Evolutionary conservation across 2,888 invertebrate species (phyloP).

Genomic region (Idaea dimidiata): DNA sequence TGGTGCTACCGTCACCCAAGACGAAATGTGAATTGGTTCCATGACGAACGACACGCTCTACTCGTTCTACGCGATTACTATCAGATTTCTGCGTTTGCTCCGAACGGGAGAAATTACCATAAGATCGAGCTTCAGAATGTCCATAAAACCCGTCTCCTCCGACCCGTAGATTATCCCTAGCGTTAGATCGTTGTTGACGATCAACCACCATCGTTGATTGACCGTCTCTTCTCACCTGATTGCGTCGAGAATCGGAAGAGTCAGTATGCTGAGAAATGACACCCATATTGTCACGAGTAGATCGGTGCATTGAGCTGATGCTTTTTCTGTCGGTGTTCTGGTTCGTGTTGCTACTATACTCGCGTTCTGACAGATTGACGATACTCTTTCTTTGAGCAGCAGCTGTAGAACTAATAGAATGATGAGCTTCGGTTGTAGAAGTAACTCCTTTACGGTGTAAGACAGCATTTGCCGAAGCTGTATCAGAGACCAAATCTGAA

Average conservation of each 20-base stretch:
- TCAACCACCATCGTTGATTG: slow-evolving; percentile 80
- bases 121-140: slow-evolving; percentile 85
- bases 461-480: slow-evolving; percentile 88
- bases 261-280: slow-evolving; percentile 78
- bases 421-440: slow-evolving; percentile 86
- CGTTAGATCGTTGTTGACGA: slow-evolving; percentile 82
- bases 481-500: slow-evolving; percentile 86
- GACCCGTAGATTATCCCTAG: slow-evolving; percentile 85
- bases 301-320: slow-evolving; percentile 89
- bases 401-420: slow-evolving; percentile 86
- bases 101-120: slow-evolving; percentile 83
- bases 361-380: slow-evolving; percentile 87
- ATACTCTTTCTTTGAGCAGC: slow-evolving; percentile 91
- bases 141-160: slow-evolving; percentile 89
- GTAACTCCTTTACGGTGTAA: slow-evolving; percentile 87
- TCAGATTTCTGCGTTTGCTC: slow-evolving; percentile 66
- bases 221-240: slow-evolving; percentile 69
- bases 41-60: slow-evolving; percentile 81
- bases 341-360: slow-evolving; percentile 83
- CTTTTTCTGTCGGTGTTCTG: slow-evolving; percentile 88
- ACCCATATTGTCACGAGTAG: slow-evolving; percentile 78
- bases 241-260: slow-evolving; percentile 54
- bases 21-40: slow-evolving; percentile 88
- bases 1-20: slow-evolving; percentile 85
- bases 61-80: slow-evolving; percentile 76